Conservation (phyloP, 2,888 invertebrate species). For the Limnephilus marmoratus region DNA sequence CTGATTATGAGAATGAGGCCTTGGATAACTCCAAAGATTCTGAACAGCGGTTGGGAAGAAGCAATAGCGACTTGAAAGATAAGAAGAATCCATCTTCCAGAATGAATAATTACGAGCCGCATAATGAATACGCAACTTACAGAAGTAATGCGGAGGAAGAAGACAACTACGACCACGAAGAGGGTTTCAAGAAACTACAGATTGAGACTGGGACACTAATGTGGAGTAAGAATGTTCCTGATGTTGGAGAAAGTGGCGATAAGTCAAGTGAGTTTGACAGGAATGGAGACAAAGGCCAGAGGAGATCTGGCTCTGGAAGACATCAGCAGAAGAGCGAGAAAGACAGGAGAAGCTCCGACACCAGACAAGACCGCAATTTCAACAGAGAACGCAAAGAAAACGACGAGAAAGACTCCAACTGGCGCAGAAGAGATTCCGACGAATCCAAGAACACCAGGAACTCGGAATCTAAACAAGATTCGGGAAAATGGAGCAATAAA, state of each 20-base stretch:
- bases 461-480: constrained; percentile 36
- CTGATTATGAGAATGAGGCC: not conserved
- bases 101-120: constrained; percentile 15
- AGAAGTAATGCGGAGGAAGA: constrained; percentile 26
- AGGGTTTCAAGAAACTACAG: constrained; percentile 35
- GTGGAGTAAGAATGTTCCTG: constrained; percentile 49
- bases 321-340: constrained; percentile 6
- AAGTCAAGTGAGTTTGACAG: constrained; percentile 34
- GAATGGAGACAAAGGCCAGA: constrained; percentile 40
- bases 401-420: constrained; percentile 63
- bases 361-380: constrained; percentile 45
- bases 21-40: not conserved
- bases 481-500: constrained; percentile 44
- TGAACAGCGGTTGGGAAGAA: constrained; percentile 17
- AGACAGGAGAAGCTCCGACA: constrained; percentile 50
- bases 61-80: constrained; percentile 8
- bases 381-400: constrained; percentile 50
- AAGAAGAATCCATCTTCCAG: constrained; percentile 28
- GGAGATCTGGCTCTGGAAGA: not conserved
- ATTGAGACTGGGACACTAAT: constrained; percentile 48
- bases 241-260: constrained; percentile 11
- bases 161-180: constrained; percentile 41
- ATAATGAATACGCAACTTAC: not conserved
- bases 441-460: constrained; percentile 43
- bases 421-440: constrained; percentile 55